phyloP scores from a whole-genome alignment of 2,888 invertebrate species.

The Arrhopalites spinosus region DNA sequence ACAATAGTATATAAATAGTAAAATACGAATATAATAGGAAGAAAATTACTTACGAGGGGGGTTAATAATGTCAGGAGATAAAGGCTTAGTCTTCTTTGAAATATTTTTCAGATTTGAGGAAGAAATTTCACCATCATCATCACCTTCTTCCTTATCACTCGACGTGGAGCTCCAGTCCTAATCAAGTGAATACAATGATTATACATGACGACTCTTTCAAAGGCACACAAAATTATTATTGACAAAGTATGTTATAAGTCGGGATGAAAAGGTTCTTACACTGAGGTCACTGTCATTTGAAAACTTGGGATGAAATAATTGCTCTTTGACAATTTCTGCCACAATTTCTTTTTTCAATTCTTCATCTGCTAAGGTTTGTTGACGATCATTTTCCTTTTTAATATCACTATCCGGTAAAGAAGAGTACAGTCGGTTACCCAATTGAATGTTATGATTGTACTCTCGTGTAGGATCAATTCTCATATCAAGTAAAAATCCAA shows the following conservation, averaged over 20 bases:
- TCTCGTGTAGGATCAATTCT: constrained; percentile 40
- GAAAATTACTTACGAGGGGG: too few relatives aligned
- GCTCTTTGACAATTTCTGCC: constrained; percentile 21
- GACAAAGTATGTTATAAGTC: too few relatives aligned
- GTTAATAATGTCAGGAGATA: too few relatives aligned
- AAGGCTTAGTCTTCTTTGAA: background rate
- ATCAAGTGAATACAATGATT: background rate
- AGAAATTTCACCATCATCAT: background rate
- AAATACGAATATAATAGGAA: too few relatives aligned
- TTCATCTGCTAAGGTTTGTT: constrained; percentile 17
- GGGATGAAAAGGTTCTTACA: constrained; percentile 32
- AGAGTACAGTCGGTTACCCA: background rate
- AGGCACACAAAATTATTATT: background rate
- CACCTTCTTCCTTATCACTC: too few relatives aligned
- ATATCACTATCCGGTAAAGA: background rate
- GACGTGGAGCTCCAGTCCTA: background rate
- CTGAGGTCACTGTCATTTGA: constrained; percentile 47
- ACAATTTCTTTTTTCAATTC: constrained; percentile 29
- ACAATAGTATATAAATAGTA: too few relatives aligned
- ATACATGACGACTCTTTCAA: background rate
- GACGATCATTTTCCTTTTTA: background rate
- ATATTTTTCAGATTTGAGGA: background rate
- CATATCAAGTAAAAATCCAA: constrained; percentile 46
- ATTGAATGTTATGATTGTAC: background rate
- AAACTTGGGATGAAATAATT: constrained; percentile 28